Conservation (phyloP, 1,140 invertebrate genomes). For the Cephus cinctus region DNA sequence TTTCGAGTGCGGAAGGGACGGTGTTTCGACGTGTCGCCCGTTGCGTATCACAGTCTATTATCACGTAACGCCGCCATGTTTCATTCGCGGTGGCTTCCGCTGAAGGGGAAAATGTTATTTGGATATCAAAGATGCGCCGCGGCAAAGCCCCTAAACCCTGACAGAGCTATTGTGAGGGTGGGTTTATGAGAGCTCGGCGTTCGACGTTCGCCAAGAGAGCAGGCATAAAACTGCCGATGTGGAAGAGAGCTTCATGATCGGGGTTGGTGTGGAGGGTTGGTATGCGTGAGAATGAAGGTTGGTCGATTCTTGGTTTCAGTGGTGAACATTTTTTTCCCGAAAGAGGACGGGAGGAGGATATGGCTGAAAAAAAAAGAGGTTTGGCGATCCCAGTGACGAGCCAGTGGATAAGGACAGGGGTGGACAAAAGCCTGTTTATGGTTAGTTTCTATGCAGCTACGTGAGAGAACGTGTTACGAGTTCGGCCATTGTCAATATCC, state of each 20-base stretch:
- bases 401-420: too few relatives aligned
- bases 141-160: conserved; percentile 20
- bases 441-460: background rate
- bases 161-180: conserved; percentile 20
- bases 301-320: too few relatives aligned
- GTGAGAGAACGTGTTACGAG: background rate
- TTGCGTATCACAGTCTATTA: conserved; percentile 33
- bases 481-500: conserved; percentile 24
- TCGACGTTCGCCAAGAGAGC: background rate
- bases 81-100: conserved; percentile 27
- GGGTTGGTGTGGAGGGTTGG: too few relatives aligned
- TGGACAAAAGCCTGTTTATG: too few relatives aligned
- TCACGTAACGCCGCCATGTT: conserved; percentile 28
- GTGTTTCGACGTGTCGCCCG: too few relatives aligned
- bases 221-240: background rate
- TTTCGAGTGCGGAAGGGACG: background rate
- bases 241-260: background rate
- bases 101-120: conserved; percentile 39
- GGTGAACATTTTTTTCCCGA: too few relatives aligned
- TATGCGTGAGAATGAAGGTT: too few relatives aligned
- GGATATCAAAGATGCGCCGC: conserved; percentile 34
- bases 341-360: too few relatives aligned
- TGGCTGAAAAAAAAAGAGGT: too few relatives aligned
- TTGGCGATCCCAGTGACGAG: too few relatives aligned
- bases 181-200: conserved; percentile 28